phyloP scores from a whole-genome alignment of 2,888 invertebrate species.

The Chrysolina americana region DNA sequence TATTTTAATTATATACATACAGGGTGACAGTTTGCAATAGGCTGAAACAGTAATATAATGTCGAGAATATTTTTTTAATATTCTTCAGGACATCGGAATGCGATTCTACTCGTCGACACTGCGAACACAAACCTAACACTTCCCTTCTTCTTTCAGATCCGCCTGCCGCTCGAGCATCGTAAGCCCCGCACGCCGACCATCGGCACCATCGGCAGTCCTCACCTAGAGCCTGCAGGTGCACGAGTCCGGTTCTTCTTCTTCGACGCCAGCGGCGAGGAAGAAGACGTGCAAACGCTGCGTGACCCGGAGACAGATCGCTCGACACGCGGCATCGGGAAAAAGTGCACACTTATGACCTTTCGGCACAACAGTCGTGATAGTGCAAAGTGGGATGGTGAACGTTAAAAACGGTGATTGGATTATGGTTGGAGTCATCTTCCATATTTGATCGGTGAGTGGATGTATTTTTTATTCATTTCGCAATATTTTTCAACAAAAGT shows the following conservation, averaged over 20 bases:
- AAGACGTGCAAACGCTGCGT: not conserved
- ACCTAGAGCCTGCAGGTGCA: conserved; percentile 53
- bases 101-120: too few species aligned
- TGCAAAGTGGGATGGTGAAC: conserved; percentile 20
- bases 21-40: too few species aligned
- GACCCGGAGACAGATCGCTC: conserved; percentile 9
- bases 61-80: too few species aligned
- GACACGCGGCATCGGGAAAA: conserved; percentile 24
- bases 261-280: conserved; percentile 30
- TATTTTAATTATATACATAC: too few species aligned
- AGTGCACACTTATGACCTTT: conserved; percentile 18
- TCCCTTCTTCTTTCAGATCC: conserved; percentile 3
- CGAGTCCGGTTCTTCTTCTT: not conserved
- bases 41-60: too few species aligned
- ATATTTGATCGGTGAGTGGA: conserved; percentile 12
- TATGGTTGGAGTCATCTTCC: not conserved
- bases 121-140: not conserved
- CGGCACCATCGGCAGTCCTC: conserved; percentile 38
- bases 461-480: not conserved
- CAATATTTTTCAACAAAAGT: too few species aligned
- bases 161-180: not conserved
- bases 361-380: conserved; percentile 8
- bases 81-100: too few species aligned
- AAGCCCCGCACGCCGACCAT: not conserved
- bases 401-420: conserved; percentile 23